phyloP scores from a whole-genome alignment of 2,797 vertebrate genomes.

The Rousettus madagascariensis region DNA sequence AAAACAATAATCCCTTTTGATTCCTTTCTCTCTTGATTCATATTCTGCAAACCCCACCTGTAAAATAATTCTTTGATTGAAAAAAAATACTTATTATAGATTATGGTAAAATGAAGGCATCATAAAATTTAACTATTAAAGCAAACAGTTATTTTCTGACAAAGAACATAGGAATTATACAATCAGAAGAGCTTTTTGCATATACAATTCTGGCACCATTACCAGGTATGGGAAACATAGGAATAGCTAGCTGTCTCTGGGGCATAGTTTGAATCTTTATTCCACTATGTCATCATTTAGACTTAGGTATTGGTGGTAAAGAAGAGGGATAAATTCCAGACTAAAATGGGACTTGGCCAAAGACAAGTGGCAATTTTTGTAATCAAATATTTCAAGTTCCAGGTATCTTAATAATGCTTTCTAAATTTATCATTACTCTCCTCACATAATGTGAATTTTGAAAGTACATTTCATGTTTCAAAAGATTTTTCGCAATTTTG shows the following conservation, averaged over 20 bases:
- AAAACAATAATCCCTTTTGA: not conserved
- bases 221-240: not conserved
- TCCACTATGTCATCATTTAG: not conserved
- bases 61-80: not conserved
- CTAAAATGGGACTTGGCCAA: not conserved
- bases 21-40: not conserved
- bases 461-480: not conserved
- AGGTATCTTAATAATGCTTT: constrained; percentile 43
- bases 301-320: not conserved
- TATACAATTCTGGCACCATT: not conserved
- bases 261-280: not conserved
- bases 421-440: not conserved
- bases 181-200: not conserved
- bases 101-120: not conserved
- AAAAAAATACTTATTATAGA: not conserved
- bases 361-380: not conserved
- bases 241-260: not conserved
- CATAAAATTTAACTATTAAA: not conserved
- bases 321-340: not conserved
- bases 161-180: not conserved
- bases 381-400: constrained; percentile 34
- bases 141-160: not conserved
- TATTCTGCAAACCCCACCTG: not conserved
- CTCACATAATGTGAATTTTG: constrained; percentile 31
- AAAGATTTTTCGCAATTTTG: not conserved